Conservation (phyloP, 2,888 invertebrate species). For the Galerucella pusilla region DNA sequence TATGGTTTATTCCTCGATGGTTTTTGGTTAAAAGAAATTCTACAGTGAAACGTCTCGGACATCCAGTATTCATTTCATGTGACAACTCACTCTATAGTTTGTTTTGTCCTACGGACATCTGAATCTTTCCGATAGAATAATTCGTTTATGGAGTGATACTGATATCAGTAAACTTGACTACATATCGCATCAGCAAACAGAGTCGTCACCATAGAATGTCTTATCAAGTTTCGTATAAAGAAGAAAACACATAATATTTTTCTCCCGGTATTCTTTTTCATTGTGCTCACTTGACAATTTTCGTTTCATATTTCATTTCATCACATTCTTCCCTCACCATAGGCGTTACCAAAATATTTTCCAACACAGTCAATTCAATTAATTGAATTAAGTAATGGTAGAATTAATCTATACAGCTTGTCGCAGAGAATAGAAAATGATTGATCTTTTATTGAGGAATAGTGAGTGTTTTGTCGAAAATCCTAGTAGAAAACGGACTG, state of each 20-base stretch:
- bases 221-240: conserved; percentile 28
- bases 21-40: too few species aligned
- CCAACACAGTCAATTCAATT: too few species aligned
- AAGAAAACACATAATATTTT: conserved; percentile 14
- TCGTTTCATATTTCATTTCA: conserved; percentile 41
- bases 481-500: too few species aligned
- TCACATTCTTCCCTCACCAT: conserved; percentile 13
- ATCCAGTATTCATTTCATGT: too few species aligned
- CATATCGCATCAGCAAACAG: conserved; percentile 25
- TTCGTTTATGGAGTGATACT: conserved; percentile 19
- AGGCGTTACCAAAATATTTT: conserved; percentile 1
- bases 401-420: too few species aligned
- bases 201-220: conserved; percentile 13
- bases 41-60: too few species aligned
- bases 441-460: too few species aligned
- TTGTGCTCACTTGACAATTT: conserved; percentile 42
- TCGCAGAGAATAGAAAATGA: too few species aligned
- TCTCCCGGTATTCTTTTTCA: conserved; percentile 28
- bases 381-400: too few species aligned
- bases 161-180: conserved; percentile 23
- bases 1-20: too few species aligned
- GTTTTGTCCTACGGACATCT: neutral
- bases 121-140: neutral
- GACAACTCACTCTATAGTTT: too few species aligned
- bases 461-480: too few species aligned